Evolutionary conservation across 2,797 vertebrate genomes (phyloP), one percentile per base, ranked within the genome.

Genomic region (Clarias fuscus): DNA sequence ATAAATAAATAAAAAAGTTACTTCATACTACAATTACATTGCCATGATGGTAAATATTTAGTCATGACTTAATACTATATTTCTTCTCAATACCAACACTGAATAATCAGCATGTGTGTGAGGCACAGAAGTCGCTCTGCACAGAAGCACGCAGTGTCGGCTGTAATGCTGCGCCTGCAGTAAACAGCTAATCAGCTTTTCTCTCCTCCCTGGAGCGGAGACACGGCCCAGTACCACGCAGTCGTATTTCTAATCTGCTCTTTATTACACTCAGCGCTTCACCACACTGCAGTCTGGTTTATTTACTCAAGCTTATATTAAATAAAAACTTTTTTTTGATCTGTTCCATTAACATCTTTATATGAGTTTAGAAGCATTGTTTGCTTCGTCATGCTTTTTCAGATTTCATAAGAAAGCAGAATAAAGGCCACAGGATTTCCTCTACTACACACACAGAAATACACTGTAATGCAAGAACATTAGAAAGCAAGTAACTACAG

Each of bases 161-260:
- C 30, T 85, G 75, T 5, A 62, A 61, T 72, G 40, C 56, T 56
- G 58, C 62, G 8, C n/a, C 37, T 43, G 56, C 84, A n/a, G 33
- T 85, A 72, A 88, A 56, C 65, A 86, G 81, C 72, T 90, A 88
- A 87, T 87, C 85, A 71, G 86, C 84, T 87, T 87, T 67, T 78
- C 82, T 65, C 68, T 17, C 83, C 81, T 79, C 48, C 59, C 37
- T 7, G 43, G 61, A 86, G 81, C 75, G 3, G 83, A 37, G n/a
- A 48, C 27, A 30, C 3, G 48, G 82, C 24, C 22, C 37, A 53
- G 56, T 22, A 64, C 17, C 48, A 61, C 11, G 17, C 70, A n/a
- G 68, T 4, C 61, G 43, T 17, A 75, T 18, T 80, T 73, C 40
- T 20, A n/a, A 27, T 27, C 2, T 0, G 15, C 13, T 40, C 62